A percentile compares a stretch with the other conserved stretches of the same genome.
Conservation (phyloP, 2,797 vertebrate genomes). For the Lacerta bilineata region DNA sequence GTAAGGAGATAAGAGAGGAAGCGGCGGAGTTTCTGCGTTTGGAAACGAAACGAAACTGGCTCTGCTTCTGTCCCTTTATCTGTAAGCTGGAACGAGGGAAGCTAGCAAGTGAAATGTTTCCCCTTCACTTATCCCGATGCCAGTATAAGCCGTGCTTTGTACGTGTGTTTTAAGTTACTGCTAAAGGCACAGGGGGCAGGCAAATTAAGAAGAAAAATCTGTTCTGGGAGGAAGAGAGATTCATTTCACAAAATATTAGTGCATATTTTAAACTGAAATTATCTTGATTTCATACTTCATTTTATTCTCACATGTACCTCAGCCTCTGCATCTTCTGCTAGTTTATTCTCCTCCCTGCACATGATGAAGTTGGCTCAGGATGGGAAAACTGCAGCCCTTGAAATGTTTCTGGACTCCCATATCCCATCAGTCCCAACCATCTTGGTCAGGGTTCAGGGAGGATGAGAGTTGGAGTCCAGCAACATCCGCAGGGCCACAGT, state of each 20-base stretch:
- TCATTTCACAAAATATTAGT: background rate
- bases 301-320: too few species aligned
- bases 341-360: too few species aligned
- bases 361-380: too few species aligned
- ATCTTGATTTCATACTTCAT: background rate
- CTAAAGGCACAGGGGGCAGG: background rate
- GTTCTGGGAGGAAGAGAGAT: background rate
- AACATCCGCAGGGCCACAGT: too few species aligned
- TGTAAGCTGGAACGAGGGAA: background rate
- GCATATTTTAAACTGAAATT: background rate
- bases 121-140: background rate
- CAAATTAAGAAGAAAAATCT: background rate
- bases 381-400: too few species aligned
- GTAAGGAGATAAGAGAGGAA: background rate
- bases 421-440: too few species aligned
- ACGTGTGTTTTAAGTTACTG: too few species aligned
- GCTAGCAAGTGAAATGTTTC: background rate
- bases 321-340: background rate
- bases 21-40: background rate
- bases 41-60: background rate
- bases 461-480: too few species aligned
- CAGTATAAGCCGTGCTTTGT: background rate
- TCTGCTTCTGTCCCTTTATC: background rate
- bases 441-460: too few species aligned
- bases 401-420: too few species aligned